A percentile compares a stretch with the other conserved stretches of the same genome.
phyloP scores from a whole-genome alignment of 2,113 vertebrate species.

The Hoplias malabaricus region DNA sequence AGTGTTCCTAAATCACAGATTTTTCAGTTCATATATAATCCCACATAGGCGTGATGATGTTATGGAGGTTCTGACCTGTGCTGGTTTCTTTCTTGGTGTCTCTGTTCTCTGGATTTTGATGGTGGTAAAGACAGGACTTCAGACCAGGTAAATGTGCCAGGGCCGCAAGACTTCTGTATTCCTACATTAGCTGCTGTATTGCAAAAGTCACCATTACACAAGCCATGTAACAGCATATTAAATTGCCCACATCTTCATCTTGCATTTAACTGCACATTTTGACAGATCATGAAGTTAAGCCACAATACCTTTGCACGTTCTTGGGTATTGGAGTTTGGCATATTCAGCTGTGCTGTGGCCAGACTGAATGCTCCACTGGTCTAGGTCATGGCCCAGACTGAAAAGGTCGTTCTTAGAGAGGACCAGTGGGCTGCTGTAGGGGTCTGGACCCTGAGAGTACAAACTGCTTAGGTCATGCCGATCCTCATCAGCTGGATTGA shows the following conservation, averaged over 20 bases:
- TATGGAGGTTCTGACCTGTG: conserved; percentile 23
- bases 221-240: not conserved
- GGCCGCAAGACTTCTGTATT: conserved; percentile 76
- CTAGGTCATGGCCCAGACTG: conserved; percentile 62
- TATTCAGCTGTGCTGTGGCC: conserved; percentile 70
- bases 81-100: conserved; percentile 23
- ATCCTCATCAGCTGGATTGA: conserved; percentile 80
- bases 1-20: no score
- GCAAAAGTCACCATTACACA: not conserved
- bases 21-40: no score
- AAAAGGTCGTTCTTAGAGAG: conserved; percentile 71
- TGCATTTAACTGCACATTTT: not conserved
- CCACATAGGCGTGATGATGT: not conserved
- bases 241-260: no score
- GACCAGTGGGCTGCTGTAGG: conserved; percentile 71
- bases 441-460: conserved; percentile 69
- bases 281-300: not conserved
- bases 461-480: conserved; percentile 74
- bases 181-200: conserved; percentile 60
- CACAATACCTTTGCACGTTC: conserved; percentile 49
- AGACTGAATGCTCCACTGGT: conserved; percentile 74
- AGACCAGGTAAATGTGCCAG: conserved; percentile 82
- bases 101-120: conserved; percentile 75
- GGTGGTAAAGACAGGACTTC: conserved; percentile 85
- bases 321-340: conserved; percentile 71